These are phyloP conservation scores for Eolophus roseicapilla DNA, from an alignment of 2,113 vertebrate genomes.

Conservation along the genomic window DNA sequence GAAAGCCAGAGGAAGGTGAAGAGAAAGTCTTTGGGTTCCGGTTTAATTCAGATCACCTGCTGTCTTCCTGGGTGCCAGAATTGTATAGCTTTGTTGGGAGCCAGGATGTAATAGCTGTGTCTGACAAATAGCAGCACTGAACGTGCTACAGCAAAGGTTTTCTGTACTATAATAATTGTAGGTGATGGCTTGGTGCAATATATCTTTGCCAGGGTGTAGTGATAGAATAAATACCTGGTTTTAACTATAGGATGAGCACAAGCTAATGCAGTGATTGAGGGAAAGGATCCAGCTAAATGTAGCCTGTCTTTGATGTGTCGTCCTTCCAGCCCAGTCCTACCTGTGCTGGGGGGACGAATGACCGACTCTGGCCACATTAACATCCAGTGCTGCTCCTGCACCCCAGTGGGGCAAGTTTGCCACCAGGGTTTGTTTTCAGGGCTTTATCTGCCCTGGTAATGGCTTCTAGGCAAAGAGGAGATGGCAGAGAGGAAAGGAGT, in stretches of 20 bases:
- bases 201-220: constrained; percentile 48
- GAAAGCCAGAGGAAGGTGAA: background rate
- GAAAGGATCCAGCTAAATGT: constrained; percentile 34
- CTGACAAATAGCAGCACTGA: constrained; percentile 71
- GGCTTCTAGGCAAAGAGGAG: background rate
- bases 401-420: fast-evolving
- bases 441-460: fast-evolving
- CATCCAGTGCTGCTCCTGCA: background rate
- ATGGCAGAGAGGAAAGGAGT: background rate
- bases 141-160: constrained; percentile 70
- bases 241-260: constrained; percentile 59
- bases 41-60: constrained; percentile 58
- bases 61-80: constrained; percentile 62
- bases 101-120: constrained; percentile 63
- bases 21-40: background rate
- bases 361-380: fast-evolving
- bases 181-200: constrained; percentile 63
- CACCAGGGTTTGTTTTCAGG: fast-evolving
- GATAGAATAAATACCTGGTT: constrained; percentile 69
- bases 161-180: constrained; percentile 71
- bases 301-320: background rate
- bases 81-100: constrained; percentile 54
- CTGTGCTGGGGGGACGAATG: background rate
- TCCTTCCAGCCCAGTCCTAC: background rate
- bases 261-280: constrained; percentile 55